phyloP scores from a whole-genome alignment of 2,113 vertebrate species.

The Etia nguti region DNA sequence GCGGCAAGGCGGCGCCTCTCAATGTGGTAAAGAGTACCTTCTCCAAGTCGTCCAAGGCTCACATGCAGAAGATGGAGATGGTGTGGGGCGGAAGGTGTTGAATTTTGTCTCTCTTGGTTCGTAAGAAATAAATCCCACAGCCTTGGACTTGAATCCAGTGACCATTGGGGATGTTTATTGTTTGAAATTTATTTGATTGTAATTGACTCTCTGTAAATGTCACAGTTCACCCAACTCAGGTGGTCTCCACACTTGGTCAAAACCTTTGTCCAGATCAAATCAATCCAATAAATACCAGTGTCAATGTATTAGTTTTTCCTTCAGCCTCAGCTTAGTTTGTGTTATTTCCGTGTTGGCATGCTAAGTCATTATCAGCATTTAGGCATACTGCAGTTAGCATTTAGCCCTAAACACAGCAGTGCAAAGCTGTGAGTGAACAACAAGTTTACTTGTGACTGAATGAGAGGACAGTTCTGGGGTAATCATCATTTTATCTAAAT shows the following conservation, averaged over 20 bases:
- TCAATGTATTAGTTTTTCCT: background rate
- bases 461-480: background rate
- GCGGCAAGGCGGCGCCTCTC: slow-evolving; percentile 89
- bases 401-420: background rate
- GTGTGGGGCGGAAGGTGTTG: slow-evolving; percentile 69
- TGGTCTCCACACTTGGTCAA: background rate
- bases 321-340: background rate
- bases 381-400: background rate
- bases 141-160: background rate
- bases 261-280: background rate
- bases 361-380: background rate
- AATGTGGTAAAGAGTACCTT: slow-evolving; percentile 92
- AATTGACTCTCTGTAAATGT: background rate
- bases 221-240: background rate
- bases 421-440: background rate
- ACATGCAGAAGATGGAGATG: slow-evolving; percentile 86
- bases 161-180: background rate
- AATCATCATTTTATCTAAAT: background rate
- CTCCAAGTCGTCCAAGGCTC: slow-evolving; percentile 88
- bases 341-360: background rate
- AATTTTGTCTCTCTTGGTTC: background rate
- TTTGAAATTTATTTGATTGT: background rate
- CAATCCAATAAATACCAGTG: background rate
- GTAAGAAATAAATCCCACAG: background rate
- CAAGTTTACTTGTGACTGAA: background rate